These are phyloP conservation scores for Monochamus saltuarius DNA, from an alignment of 1,140 invertebrate species.

Conservation along the genomic window DNA sequence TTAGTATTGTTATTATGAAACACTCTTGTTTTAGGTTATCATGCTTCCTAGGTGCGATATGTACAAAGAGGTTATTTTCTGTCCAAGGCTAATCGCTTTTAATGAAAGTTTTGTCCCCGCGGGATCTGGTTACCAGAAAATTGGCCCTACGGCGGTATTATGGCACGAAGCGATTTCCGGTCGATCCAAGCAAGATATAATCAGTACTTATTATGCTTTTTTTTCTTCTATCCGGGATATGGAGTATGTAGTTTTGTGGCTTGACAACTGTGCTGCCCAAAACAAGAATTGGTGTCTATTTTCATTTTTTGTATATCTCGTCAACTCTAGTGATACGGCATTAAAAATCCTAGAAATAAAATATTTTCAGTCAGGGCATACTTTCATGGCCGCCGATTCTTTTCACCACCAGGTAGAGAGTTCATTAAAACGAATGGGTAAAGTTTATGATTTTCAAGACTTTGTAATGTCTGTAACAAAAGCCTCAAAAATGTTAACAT, in stretches of 20 bases:
- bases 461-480: too few species aligned
- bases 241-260: slow-evolving; percentile 30
- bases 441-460: slow-evolving; percentile 9
- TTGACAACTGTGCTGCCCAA: slow-evolving; percentile 39
- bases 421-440: slow-evolving; percentile 26
- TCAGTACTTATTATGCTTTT: slow-evolving; percentile 4
- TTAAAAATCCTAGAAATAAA: slow-evolving; percentile 29
- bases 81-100: too few species aligned
- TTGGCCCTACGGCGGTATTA: too few species aligned
- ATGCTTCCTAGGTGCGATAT: not conserved
- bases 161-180: slow-evolving; percentile 2
- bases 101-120: slow-evolving; percentile 4
- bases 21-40: too few species aligned
- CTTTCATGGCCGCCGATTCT: slow-evolving; percentile 38
- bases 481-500: too few species aligned
- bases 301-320: slow-evolving; percentile 29
- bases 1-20: too few species aligned
- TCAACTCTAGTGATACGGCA: slow-evolving; percentile 28
- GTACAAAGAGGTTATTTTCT: too few species aligned
- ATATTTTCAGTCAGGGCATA: slow-evolving; percentile 44
- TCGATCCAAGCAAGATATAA: not conserved
- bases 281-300: slow-evolving; percentile 21
- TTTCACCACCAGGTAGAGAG: slow-evolving; percentile 43
- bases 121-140: too few species aligned
- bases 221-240: slow-evolving; percentile 3